Conservation (phyloP, 1,140 invertebrate species). For the Propsilocerus akamusi region DNA sequence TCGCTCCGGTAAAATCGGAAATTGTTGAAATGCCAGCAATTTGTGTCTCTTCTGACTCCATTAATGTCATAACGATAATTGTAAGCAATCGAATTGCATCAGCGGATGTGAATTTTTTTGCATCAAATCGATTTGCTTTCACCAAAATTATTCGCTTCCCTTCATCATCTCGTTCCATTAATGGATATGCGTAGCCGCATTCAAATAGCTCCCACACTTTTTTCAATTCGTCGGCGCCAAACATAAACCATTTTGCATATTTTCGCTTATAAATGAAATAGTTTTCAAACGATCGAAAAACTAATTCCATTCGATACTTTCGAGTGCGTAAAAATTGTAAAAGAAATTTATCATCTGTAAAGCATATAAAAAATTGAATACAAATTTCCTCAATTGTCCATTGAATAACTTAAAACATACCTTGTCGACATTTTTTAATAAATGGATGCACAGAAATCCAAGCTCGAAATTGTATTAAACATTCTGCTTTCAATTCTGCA, state of each 20-base stretch:
- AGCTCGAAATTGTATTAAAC: neutral
- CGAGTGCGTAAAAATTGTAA: neutral
- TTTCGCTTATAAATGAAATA: neutral
- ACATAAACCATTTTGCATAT: neutral
- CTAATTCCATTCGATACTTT: neutral
- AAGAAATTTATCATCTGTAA: neutral
- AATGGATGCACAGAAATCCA: neutral
- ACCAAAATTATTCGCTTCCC: neutral
- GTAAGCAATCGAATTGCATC: neutral
- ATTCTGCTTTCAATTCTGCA: neutral
- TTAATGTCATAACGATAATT: neutral
- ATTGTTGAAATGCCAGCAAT: neutral
- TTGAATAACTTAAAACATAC: neutral
- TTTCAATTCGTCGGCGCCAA: neutral
- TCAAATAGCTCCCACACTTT: neutral
- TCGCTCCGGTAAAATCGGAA: neutral
- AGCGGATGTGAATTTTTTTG: neutral
- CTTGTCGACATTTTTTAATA: neutral
- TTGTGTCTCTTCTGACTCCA: neutral
- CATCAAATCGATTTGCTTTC: neutral
- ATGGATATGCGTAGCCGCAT: neutral
- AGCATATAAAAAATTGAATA: neutral
- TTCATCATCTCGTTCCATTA: neutral
- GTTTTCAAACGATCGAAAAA: neutral
- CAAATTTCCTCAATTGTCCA: neutral